Conservation (phyloP, 1,140 invertebrate genomes). For the Macrosteles quadrilineatus region DNA sequence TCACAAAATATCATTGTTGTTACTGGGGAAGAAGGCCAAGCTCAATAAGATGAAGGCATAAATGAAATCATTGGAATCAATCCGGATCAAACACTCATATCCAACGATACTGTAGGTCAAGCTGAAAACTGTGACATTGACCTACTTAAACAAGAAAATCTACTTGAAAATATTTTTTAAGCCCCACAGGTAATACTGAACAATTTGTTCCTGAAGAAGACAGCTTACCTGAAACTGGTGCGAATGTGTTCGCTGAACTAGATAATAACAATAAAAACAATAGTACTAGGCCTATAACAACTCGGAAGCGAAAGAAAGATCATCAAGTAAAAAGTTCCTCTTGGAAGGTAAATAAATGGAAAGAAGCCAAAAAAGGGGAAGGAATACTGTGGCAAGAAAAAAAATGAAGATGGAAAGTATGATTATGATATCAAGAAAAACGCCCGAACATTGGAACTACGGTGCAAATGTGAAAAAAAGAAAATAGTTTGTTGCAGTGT, state of each 20-base stretch:
- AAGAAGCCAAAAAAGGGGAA: constrained; percentile 9
- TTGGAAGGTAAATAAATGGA: constrained; percentile 22
- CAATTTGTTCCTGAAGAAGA: not conserved
- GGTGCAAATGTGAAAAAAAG: constrained; percentile 25
- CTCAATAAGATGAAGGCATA: too few species aligned
- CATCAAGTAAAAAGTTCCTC: constrained; percentile 18
- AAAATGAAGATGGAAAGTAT: constrained; percentile 13
- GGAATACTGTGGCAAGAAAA: constrained; percentile 23
- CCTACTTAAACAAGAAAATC: not conserved
- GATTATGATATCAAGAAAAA: constrained; percentile 22
- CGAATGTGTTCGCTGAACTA: not conserved
- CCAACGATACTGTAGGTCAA: not conserved
- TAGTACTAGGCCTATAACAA: not conserved
- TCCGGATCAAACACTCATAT: not conserved
- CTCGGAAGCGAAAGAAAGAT: constrained; percentile 22
- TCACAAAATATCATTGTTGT: not conserved
- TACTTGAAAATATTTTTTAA: not conserved
- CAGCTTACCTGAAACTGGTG: not conserved
- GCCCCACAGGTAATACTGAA: not conserved
- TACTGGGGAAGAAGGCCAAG: not conserved
- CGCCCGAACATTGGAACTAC: constrained; percentile 16
- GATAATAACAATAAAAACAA: too few species aligned
- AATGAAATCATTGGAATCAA: too few species aligned
- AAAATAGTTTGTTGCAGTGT: constrained; percentile 25
- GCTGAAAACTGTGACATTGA: too few species aligned